These are phyloP conservation scores for Caretta caretta DNA, from an alignment of 2,113 vertebrate species.

Conservation along the genomic window DNA sequence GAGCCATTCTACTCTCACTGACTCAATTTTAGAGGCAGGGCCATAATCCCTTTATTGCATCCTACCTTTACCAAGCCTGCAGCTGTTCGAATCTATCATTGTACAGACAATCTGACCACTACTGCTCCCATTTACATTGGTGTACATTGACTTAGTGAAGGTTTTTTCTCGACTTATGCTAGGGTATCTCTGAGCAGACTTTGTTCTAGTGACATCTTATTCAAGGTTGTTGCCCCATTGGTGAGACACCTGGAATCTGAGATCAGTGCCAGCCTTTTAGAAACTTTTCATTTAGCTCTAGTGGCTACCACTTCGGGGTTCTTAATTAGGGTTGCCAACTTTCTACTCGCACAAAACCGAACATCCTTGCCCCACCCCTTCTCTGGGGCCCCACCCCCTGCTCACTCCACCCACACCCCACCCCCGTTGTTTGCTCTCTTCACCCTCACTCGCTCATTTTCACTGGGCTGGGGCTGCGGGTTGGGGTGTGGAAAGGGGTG, in stretches of 20 bases:
- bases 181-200: not conserved
- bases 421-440: no score
- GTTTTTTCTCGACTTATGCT: not conserved
- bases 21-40: not conserved
- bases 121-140: not conserved
- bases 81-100: not conserved
- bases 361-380: no score
- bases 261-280: not conserved
- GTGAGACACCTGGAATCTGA: not conserved
- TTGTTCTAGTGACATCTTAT: not conserved
- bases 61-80: not conserved
- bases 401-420: no score
- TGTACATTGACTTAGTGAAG: no score
- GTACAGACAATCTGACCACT: not conserved
- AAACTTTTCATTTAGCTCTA: not conserved
- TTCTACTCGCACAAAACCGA: no score
- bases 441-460: no score
- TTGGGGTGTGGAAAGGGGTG: no score
- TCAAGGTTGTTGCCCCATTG: not conserved
- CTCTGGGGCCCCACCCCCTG: no score
- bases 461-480: no score
- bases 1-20: not conserved
- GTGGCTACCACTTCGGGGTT: not conserved
- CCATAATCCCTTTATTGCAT: not conserved
- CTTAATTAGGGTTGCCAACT: not conserved